Percentiles rank a stretch among this genome's conserved stretches.
These are phyloP conservation scores for Mormyrops attenuatus DNA, from an alignment of 2,797 vertebrate species.

Conservation along the genomic window DNA sequence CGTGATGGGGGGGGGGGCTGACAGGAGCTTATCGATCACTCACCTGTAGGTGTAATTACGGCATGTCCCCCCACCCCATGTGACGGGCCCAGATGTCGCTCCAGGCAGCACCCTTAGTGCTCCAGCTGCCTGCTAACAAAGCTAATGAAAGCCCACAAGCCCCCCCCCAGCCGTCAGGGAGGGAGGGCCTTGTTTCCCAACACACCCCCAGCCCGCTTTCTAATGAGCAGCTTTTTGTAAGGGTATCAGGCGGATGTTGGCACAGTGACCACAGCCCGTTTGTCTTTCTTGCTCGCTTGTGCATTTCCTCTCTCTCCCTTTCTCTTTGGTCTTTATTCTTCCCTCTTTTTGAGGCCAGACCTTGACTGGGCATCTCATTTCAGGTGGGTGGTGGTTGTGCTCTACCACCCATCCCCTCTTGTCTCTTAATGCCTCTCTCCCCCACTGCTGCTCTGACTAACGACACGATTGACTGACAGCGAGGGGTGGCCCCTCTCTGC, in stretches of 20 bases:
- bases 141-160: slow-evolving; percentile 42
- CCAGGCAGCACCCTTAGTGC: slow-evolving; percentile 39
- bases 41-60: slow-evolving; percentile 40
- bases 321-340: neutral
- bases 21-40: slow-evolving; percentile 37
- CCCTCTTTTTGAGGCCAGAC: slow-evolving; percentile 56
- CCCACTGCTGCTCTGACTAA: slow-evolving; percentile 83
- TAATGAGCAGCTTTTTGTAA: neutral
- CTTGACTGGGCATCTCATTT: slow-evolving; percentile 64
- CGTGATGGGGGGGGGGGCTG: slow-evolving; percentile 3
- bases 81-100: slow-evolving; percentile 39
- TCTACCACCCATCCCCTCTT: slow-evolving; percentile 74
- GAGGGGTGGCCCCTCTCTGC: slow-evolving; percentile 25
- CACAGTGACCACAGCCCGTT: neutral
- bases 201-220: neutral
- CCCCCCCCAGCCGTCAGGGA: slow-evolving; percentile 24
- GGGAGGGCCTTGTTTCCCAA: neutral
- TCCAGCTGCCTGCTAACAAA: slow-evolving; percentile 41
- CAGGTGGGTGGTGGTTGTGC: slow-evolving; percentile 63
- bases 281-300: neutral
- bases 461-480: slow-evolving; percentile 88
- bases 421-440: slow-evolving; percentile 58
- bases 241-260: neutral
- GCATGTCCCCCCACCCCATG: slow-evolving; percentile 21
- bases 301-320: neutral